A percentile compares a stretch with the other conserved stretches of the same genome.
Conservation (phyloP, 2,888 invertebrate species). For the Ophion obscuratus region DNA sequence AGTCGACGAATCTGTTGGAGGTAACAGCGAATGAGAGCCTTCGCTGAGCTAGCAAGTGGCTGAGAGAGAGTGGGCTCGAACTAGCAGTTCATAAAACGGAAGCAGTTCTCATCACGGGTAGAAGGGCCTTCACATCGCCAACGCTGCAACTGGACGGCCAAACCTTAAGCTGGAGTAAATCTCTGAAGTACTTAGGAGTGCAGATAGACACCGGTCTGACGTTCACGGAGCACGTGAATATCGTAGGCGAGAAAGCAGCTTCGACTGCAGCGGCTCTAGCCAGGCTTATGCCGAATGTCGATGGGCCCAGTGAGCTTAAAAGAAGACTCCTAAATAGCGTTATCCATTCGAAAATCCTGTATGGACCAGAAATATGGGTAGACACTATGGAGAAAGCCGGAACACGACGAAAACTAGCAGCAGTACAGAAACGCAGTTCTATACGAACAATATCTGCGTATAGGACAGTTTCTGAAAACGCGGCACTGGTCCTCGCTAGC, state of each 20-base stretch:
- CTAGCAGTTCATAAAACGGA: too few species aligned
- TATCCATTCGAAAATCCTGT: conserved; percentile 57
- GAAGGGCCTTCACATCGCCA: conserved; percentile 11
- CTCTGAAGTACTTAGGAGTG: conserved; percentile 38
- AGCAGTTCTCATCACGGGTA: conserved; percentile 2
- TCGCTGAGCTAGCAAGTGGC: conserved; percentile 11
- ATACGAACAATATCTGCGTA: conserved; percentile 38
- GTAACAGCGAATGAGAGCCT: conserved; percentile 17
- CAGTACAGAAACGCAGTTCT: conserved; percentile 39
- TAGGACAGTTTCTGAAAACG: conserved; percentile 45
- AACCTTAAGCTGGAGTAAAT: background rate
- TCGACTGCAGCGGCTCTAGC: conserved; percentile 43
- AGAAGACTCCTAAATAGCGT: conserved; percentile 56
- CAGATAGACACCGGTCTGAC: conserved; percentile 14
- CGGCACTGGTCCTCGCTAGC: conserved; percentile 27
- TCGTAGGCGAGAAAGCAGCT: conserved; percentile 26
- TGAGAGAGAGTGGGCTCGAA: background rate
- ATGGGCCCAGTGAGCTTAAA: conserved; percentile 44
- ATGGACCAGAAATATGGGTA: conserved; percentile 60
- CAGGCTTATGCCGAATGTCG: conserved; percentile 64
- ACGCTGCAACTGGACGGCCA: conserved; percentile 18
- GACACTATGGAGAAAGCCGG: conserved; percentile 3
- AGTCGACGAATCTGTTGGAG: background rate
- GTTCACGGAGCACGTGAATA: conserved; percentile 6
- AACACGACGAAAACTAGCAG: conserved; percentile 2